Evolutionary conservation across 1,140 invertebrate species (phyloP).

Genomic region (Doryteuthis pealeii): DNA sequence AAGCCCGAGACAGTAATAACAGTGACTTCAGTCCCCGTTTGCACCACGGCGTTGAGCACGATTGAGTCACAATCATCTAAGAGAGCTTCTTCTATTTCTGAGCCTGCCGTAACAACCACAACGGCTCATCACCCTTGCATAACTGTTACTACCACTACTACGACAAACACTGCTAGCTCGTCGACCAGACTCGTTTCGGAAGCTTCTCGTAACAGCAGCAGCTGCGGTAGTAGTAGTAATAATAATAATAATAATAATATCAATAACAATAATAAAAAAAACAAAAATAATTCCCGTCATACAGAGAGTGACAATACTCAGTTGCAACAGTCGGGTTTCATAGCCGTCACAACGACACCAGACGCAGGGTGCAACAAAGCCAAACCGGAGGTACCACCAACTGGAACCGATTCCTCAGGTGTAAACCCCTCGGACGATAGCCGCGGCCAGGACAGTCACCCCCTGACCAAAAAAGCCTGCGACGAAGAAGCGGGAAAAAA

Average conservation of each 20-base stretch:
- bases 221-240: too few species aligned
- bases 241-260: slow-evolving; percentile 6
- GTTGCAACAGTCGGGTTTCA: too few species aligned
- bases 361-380: background rate
- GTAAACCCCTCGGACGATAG: background rate
- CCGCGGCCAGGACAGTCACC: background rate
- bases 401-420: background rate
- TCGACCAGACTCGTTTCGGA: too few species aligned
- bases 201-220: too few species aligned
- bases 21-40: background rate
- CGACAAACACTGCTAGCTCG: background rate
- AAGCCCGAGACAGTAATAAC: background rate
- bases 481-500: too few species aligned
- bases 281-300: background rate
- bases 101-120: background rate
- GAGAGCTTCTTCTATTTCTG: too few species aligned
- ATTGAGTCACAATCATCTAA: too few species aligned
- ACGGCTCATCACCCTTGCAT: background rate
- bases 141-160: background rate
- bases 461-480: background rate
- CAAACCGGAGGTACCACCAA: background rate
- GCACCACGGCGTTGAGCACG: too few species aligned
- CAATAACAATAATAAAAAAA: background rate
- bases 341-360: background rate
- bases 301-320: background rate